phyloP scores from a whole-genome alignment of 2,113 vertebrate genomes.

The Cottus gobio region DNA sequence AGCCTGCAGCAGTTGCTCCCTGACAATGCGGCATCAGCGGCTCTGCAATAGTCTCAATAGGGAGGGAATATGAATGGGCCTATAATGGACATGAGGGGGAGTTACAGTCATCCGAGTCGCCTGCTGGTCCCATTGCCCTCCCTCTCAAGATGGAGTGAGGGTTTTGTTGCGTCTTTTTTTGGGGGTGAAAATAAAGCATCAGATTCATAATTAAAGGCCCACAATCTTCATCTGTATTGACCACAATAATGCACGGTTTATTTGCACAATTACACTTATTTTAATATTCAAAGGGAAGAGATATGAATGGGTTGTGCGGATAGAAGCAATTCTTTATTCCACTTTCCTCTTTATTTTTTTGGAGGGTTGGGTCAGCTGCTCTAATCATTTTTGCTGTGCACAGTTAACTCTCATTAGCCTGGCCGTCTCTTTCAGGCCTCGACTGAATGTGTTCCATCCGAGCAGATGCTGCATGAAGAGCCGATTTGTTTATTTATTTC shows the following conservation, averaged over 20 bases:
- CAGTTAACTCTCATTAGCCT: conserved; percentile 75
- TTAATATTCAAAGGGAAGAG: conserved; percentile 31
- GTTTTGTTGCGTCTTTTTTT: conserved; percentile 31
- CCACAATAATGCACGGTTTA: conserved; percentile 30
- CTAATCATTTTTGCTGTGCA: conserved; percentile 68
- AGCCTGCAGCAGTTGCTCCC: conserved; percentile 36
- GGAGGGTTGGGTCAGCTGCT: conserved; percentile 56
- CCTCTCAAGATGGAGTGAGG: conserved; percentile 15
- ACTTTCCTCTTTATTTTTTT: conserved; percentile 7
- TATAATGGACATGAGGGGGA: conserved; percentile 50
- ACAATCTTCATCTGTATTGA: conserved; percentile 6
- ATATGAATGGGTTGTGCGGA: conserved; percentile 7
- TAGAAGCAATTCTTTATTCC: conserved; percentile 4
- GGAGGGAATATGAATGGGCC: conserved; percentile 7
- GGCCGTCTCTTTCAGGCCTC: conserved; percentile 62
- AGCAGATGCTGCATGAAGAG: conserved; percentile 76
- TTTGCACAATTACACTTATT: conserved; percentile 42
- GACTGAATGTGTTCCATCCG: conserved; percentile 70
- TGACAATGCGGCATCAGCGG: conserved; percentile 52
- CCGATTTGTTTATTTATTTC: conserved; percentile 74
- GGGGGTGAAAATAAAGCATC: conserved; percentile 30
- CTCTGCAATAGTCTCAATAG: conserved; percentile 25
- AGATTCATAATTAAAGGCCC: conserved; percentile 1
- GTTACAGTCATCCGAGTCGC: conserved; percentile 20
- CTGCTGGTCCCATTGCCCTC: conserved; percentile 37